Evolutionary conservation across 1,140 invertebrate species (phyloP).

Genomic region (Ruditapes philippinarum): DNA sequence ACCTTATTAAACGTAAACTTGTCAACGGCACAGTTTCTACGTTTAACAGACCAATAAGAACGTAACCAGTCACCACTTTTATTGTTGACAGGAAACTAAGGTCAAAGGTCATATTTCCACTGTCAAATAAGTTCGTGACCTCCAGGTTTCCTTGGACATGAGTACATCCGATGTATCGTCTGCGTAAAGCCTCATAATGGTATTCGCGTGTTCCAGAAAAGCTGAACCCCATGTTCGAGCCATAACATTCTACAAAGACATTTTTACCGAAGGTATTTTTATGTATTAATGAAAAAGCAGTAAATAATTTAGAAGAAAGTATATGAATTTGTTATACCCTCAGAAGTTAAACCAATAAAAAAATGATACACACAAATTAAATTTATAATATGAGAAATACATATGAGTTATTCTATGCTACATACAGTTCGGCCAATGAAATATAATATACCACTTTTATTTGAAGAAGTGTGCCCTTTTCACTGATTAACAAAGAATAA

Average conservation of each 20-base stretch:
- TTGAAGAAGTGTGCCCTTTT: too few relatives aligned
- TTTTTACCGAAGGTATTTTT: too few relatives aligned
- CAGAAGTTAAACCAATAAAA: too few relatives aligned
- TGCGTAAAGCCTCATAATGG: conserved; percentile 79
- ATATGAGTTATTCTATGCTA: too few relatives aligned
- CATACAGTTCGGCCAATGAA: too few relatives aligned
- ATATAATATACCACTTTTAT: too few relatives aligned
- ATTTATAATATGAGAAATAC: too few relatives aligned
- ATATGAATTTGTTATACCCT: too few relatives aligned
- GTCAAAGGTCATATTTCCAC: conserved; percentile 78
- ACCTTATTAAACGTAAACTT: conserved; percentile 76
- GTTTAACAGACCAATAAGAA: conserved; percentile 78
- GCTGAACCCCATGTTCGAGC: conserved; percentile 79
- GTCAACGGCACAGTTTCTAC: conserved; percentile 76
- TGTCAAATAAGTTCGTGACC: conserved; percentile 87
- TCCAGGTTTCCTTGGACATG: conserved; percentile 99
- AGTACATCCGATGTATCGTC: conserved; percentile 98
- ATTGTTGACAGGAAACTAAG: conserved; percentile 77
- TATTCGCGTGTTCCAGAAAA: conserved; percentile 76
- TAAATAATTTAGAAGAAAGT: too few relatives aligned
- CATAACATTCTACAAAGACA: conserved; percentile 80
- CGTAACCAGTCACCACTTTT: conserved; percentile 77
- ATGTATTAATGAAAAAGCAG: too few relatives aligned
- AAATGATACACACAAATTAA: too few relatives aligned
- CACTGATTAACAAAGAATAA: too few relatives aligned